These are phyloP conservation scores for Lysandra coridon DNA, from an alignment of 2,888 invertebrate species.

Conservation along the genomic window DNA sequence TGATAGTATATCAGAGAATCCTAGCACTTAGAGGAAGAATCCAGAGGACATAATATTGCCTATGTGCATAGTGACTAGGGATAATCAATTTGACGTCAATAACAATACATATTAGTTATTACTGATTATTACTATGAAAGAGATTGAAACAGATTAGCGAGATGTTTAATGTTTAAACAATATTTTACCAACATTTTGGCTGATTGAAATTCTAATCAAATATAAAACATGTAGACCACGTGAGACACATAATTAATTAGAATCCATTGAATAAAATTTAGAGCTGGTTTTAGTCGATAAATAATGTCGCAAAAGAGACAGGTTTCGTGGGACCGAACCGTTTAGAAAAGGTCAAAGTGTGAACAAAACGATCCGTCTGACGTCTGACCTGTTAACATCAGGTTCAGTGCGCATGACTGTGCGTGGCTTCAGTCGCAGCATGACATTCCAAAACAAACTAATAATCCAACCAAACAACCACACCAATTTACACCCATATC, in stretches of 20 bases:
- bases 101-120: too few relatives aligned
- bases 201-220: background rate
- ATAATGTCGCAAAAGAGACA: slow-evolving; percentile 1
- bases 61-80: too few relatives aligned
- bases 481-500: background rate
- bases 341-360: background rate
- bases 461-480: background rate
- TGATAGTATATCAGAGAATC: background rate
- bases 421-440: background rate
- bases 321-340: background rate
- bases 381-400: background rate
- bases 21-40: too few relatives aligned
- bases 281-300: background rate
- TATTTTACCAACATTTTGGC: background rate
- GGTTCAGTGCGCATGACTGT: background rate
- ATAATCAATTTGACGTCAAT: too few relatives aligned
- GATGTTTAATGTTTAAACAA: too few relatives aligned
- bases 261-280: background rate
- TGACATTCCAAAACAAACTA: background rate
- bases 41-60: too few relatives aligned
- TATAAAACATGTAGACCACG: background rate
- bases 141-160: too few relatives aligned
- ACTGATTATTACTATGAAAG: too few relatives aligned
- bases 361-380: background rate
- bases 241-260: background rate